A percentile compares a stretch with the other conserved stretches of the same genome.
These are phyloP conservation scores for Xestia sexstrigata DNA, from an alignment of 2,888 invertebrate genomes.

Conservation along the genomic window DNA sequence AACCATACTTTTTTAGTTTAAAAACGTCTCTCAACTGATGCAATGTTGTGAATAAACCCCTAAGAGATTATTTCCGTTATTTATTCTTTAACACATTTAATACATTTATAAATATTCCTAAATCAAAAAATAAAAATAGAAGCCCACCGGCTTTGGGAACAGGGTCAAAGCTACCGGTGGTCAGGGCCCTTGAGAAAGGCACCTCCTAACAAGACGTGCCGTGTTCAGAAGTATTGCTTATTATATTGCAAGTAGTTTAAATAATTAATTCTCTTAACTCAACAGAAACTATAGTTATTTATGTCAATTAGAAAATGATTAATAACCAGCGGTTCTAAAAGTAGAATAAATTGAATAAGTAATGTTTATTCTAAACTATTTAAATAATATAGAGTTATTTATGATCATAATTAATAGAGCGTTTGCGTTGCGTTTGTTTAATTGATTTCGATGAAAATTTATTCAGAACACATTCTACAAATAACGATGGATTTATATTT, in stretches of 20 bases:
- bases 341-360: conserved; percentile 10
- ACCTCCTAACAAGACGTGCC: too few relatives aligned
- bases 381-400: conserved; percentile 25
- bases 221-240: too few relatives aligned
- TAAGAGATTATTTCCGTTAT: too few relatives aligned
- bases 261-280: background rate
- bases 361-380: conserved; percentile 2
- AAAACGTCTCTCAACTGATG: background rate
- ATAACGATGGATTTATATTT: background rate
- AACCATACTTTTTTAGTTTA: background rate
- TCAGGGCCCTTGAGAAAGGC: too few relatives aligned
- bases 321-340: conserved; percentile 1
- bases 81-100: too few relatives aligned
- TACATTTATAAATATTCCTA: too few relatives aligned
- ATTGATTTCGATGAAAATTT: conserved; percentile 7
- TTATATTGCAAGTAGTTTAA: background rate
- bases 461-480: background rate
- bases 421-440: conserved; percentile 8
- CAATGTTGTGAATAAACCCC: background rate
- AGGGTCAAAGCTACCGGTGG: too few relatives aligned
- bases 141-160: too few relatives aligned
- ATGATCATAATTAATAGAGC: conserved; percentile 4
- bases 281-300: background rate
- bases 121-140: too few relatives aligned
- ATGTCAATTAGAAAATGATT: conserved; percentile 17